Conservation (phyloP, 2,797 vertebrate genomes). For the Sitta carolinensis region DNA sequence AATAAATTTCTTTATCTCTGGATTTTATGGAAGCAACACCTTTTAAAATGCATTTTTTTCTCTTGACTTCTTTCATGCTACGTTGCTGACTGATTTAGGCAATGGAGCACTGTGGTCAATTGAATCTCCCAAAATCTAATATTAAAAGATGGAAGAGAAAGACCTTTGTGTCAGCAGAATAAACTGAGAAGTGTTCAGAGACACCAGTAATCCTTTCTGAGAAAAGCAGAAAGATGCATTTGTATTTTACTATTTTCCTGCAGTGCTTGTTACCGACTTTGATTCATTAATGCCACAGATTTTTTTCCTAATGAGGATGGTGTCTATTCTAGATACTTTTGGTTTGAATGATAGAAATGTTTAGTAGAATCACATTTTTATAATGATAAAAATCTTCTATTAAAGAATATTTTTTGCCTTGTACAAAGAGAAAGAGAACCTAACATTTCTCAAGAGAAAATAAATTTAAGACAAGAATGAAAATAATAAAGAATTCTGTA, state of each 20-base stretch:
- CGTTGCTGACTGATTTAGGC: slow-evolving; percentile 60
- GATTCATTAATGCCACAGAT: not conserved
- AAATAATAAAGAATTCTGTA: not conserved
- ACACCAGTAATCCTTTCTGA: slow-evolving; percentile 17
- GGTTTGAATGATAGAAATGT: not conserved
- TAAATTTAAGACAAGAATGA: not conserved
- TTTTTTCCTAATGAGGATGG: not conserved
- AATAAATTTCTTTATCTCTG: slow-evolving; percentile 70
- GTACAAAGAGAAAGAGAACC: not conserved
- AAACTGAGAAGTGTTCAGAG: slow-evolving; percentile 52
- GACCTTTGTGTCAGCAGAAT: slow-evolving; percentile 55
- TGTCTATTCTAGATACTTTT: not conserved
- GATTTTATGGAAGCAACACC: slow-evolving; percentile 63
- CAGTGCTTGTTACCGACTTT: not conserved
- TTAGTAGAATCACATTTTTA: not conserved
- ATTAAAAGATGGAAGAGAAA: slow-evolving; percentile 64
- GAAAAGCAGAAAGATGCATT: slow-evolving; percentile 35
- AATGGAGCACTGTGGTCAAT: slow-evolving; percentile 54
- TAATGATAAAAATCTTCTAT: not conserved
- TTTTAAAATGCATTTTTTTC: slow-evolving; percentile 63
- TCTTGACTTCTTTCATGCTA: slow-evolving; percentile 58
- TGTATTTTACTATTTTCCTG: slow-evolving; percentile 42
- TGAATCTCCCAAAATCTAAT: slow-evolving; percentile 67
- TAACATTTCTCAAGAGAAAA: not conserved
- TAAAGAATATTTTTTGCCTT: not conserved